Evolutionary conservation across 2,888 invertebrate species (phyloP).

Genomic region (Cremastobaeus sp.): DNA sequence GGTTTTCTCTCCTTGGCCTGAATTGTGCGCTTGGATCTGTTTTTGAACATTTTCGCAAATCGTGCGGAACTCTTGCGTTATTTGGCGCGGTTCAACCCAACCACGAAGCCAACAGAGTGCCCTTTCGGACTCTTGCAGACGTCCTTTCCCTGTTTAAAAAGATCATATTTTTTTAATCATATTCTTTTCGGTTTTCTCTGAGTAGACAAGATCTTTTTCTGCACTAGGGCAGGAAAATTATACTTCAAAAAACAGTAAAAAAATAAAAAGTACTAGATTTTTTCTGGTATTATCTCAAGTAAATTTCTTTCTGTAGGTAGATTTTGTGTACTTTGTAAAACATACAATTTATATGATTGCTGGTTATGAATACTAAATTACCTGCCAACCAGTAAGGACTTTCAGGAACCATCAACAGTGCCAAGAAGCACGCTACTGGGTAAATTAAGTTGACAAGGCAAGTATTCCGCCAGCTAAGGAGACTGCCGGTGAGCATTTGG

Average conservation of each 20-base stretch:
- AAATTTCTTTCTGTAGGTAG: no score
- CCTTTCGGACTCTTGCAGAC: constrained; percentile 83
- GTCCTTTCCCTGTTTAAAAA: constrained; percentile 81
- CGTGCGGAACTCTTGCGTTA: constrained; percentile 82
- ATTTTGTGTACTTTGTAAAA: neutral
- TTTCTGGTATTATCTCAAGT: no score
- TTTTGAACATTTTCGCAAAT: constrained; percentile 78
- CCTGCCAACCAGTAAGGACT: constrained; percentile 89
- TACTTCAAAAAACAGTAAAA: no score
- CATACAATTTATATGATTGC: neutral
- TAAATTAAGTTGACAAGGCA: constrained; percentile 84
- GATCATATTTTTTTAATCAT: no score
- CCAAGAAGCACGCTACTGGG: constrained; percentile 82
- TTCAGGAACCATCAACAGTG: constrained; percentile 87
- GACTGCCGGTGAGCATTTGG: constrained; percentile 86
- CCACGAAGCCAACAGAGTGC: constrained; percentile 88
- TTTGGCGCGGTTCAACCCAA: constrained; percentile 83
- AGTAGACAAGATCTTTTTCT: neutral
- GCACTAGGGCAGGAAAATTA: neutral
- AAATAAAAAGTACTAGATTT: no score
- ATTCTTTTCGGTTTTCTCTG: no score
- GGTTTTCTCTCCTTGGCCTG: neutral
- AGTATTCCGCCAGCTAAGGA: constrained; percentile 85
- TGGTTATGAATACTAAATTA: constrained; percentile 57
- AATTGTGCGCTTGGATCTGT: neutral